Evolutionary conservation across 2,888 invertebrate species (phyloP), one percentile per base, ranked within the genome.

Genomic region (Andrena chrysosceles): DNA sequence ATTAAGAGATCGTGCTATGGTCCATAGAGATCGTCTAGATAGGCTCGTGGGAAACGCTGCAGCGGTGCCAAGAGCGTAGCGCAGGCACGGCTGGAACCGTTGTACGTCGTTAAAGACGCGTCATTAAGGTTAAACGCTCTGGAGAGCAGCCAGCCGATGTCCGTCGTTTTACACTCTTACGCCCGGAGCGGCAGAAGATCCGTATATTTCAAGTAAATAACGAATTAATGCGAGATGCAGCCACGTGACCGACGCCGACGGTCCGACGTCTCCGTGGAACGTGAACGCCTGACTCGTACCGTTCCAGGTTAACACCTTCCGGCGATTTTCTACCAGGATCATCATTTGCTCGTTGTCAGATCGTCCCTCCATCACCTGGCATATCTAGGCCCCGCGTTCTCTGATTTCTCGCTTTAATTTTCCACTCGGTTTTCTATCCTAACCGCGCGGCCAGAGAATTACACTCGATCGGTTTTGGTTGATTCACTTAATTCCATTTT

Each of bases 91-190:
- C 82, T 79, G 72, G 86, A 74, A 85, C 87, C 90, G 89, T 87
- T 92, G 90, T 90, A 91, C 91, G 90, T 93, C 92, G 91, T 93
- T 93, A 93, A 93, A 93, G 93, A 92, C 92, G 92, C 93, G 92
- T 93, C 92, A 93, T 93, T 93, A 94, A 92, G 93, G 93, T 92
- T 93, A 91, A 91, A 91, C 89, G 92, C 85, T 89, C 87, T 85
- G 81, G 85, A 84, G 80, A 88, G 88, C 85, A 86, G 81, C 88
- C 85, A 84, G 80, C 83, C 87, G 81, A 89, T 87, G 87, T 85
- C 87, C 87, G 85, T 86, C 85, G 87, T 89, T 87, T 67, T 82
- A 56, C 87, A 85, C 85, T 83, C 76, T 73, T 85, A 86, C 79
- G 83, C 81, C 81, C 75, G 59, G 23, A 88, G 78, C 75, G 49